Percentiles rank a stretch among this genome's conserved stretches.
Evolutionary conservation across 2,888 invertebrate genomes (phyloP).

Genomic region (Arenicola marina): DNA sequence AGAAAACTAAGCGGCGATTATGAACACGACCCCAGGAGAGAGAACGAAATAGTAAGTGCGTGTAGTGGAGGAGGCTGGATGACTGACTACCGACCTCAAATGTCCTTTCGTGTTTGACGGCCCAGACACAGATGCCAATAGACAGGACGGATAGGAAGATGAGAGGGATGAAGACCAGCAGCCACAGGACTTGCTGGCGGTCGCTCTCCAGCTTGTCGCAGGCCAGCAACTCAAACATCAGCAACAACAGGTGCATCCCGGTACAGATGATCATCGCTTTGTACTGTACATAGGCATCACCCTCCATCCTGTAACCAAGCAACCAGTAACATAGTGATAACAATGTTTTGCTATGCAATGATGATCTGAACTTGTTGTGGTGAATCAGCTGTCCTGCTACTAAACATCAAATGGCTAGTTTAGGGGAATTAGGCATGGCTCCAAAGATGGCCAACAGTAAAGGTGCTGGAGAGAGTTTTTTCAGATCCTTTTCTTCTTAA

Average conservation of each 20-base stretch:
- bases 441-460: no score
- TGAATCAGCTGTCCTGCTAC: no score
- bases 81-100: no score
- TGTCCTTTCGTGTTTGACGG: slow-evolving; percentile 95
- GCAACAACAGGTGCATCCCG: slow-evolving; percentile 87
- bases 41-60: no score
- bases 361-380: no score
- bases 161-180: slow-evolving; percentile 81
- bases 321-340: background rate
- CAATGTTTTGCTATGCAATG: background rate
- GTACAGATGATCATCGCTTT: slow-evolving; percentile 97
- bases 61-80: no score
- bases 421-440: no score
- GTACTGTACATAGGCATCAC: slow-evolving; percentile 95
- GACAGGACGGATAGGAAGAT: slow-evolving; percentile 96
- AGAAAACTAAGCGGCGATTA: no score
- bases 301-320: slow-evolving; percentile 88
- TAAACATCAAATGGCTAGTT: no score
- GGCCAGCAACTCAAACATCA: slow-evolving; percentile 95
- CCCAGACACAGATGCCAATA: slow-evolving; percentile 97
- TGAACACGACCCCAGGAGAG: no score
- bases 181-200: slow-evolving; percentile 65
- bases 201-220: slow-evolving; percentile 91
- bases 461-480: no score
- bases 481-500: no score